Percentiles rank a stretch among this genome's conserved stretches.
These are phyloP conservation scores for Meta bourneti DNA, from an alignment of 2,888 invertebrate genomes.

Conservation along the genomic window DNA sequence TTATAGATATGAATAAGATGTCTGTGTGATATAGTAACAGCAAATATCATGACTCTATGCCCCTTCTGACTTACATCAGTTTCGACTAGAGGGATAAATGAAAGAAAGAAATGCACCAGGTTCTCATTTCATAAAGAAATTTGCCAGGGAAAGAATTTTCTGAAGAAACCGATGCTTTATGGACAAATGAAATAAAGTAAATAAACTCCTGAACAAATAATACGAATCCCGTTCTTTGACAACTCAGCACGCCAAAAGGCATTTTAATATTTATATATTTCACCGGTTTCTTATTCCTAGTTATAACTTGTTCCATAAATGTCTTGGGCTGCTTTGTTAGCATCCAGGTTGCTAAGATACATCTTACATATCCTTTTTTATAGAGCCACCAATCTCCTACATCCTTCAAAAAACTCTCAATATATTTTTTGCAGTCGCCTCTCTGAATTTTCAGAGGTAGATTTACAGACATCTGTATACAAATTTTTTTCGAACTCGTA, in stretches of 20 bases:
- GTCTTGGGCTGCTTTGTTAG: slow-evolving; percentile 35
- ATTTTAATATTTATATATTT: slow-evolving; percentile 64
- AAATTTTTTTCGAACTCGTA: too few species aligned
- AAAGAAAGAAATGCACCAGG: not conserved
- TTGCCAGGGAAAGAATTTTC: not conserved
- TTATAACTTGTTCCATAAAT: slow-evolving; percentile 48
- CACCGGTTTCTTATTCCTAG: slow-evolving; percentile 48
- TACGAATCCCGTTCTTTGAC: not conserved
- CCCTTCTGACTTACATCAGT: not conserved
- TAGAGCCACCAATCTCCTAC: not conserved
- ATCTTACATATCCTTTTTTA: slow-evolving; percentile 11
- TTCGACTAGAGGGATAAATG: not conserved
- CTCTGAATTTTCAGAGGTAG: too few species aligned
- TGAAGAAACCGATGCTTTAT: not conserved
- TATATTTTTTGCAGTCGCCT: too few species aligned
- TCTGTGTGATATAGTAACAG: too few species aligned
- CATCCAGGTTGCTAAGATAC: slow-evolving; percentile 45
- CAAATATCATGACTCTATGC: too few species aligned
- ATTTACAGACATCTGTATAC: too few species aligned
- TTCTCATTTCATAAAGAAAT: not conserved
- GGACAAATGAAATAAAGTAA: slow-evolving; percentile 5
- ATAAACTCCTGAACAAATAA: slow-evolving; percentile 29
- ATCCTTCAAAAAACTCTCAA: too few species aligned
- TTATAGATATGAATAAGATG: too few species aligned
- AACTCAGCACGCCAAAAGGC: slow-evolving; percentile 7